Conservation (phyloP, 2,888 invertebrate species). For the Epinotia demarniana region DNA sequence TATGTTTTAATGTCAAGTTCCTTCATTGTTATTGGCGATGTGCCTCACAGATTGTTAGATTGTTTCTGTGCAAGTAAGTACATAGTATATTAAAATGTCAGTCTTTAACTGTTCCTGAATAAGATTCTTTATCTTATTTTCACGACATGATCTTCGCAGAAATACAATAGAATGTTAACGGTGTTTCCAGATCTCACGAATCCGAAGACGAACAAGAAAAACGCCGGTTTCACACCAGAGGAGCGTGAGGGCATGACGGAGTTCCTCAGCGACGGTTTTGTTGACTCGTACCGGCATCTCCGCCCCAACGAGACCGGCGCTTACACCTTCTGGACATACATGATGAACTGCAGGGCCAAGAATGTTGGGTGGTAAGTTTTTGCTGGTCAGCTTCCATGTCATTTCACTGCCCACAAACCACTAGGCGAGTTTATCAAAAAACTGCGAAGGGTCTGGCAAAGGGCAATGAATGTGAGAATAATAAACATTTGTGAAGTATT, state of each 20-base stretch:
- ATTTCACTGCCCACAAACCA: too few species aligned
- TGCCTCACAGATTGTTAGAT: background rate
- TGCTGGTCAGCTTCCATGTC: background rate
- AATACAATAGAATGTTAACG: background rate
- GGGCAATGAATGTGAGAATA: too few species aligned
- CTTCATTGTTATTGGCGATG: background rate
- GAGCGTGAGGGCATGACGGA: slow-evolving; percentile 96
- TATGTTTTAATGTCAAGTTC: background rate
- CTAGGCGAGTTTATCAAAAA: too few species aligned
- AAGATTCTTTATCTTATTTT: too few species aligned
- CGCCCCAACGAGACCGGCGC: slow-evolving; percentile 93
- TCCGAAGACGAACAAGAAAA: slow-evolving; percentile 96
- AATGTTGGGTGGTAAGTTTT: slow-evolving; percentile 96
- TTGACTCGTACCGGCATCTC: slow-evolving; percentile 94
- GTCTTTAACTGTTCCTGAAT: too few species aligned
- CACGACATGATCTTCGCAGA: background rate
- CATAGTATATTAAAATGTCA: too few species aligned
- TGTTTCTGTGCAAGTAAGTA: too few species aligned
- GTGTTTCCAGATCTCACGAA: slow-evolving; percentile 92
- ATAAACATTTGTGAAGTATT: too few species aligned
- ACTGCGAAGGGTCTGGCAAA: too few species aligned
- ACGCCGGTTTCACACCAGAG: slow-evolving; percentile 97
- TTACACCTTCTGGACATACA: slow-evolving; percentile 98
- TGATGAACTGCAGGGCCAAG: slow-evolving; percentile 93
- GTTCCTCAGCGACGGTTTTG: slow-evolving; percentile 91